Percentiles rank a stretch among this genome's conserved stretches.
Evolutionary conservation across 2,888 invertebrate genomes (phyloP).

Genomic region (Thymelicus lineola): DNA sequence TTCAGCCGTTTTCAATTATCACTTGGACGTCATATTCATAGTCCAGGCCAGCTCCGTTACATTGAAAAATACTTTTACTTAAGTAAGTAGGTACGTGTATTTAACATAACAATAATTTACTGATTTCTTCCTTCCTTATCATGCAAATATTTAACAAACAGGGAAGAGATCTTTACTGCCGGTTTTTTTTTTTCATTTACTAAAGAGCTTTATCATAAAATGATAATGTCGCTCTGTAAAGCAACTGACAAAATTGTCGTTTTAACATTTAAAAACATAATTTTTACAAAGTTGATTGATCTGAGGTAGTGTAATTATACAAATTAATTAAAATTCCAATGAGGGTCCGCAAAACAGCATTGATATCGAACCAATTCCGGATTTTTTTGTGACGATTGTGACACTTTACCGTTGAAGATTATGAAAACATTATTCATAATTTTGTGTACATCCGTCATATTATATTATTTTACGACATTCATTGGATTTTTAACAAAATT

Average conservation of each 20-base stretch:
- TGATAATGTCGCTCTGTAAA: too few relatives aligned
- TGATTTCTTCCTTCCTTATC: not conserved
- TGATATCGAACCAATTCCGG: too few relatives aligned
- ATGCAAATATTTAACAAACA: not conserved
- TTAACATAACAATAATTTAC: not conserved
- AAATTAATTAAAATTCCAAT: too few relatives aligned
- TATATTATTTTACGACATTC: not conserved
- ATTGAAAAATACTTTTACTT: not conserved
- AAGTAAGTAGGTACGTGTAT: not conserved
- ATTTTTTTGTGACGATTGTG: not conserved
- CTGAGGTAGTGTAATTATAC: too few relatives aligned
- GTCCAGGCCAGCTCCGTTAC: conserved; percentile 41
- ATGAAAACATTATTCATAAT: not conserved
- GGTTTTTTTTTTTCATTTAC: too few relatives aligned
- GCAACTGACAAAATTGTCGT: too few relatives aligned
- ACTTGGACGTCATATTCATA: conserved; percentile 67
- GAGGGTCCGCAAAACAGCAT: too few relatives aligned
- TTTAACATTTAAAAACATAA: too few relatives aligned
- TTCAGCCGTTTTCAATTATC: conserved; percentile 76
- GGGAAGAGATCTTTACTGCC: not conserved
- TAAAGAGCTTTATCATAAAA: too few relatives aligned
- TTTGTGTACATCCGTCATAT: not conserved
- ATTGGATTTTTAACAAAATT: too few relatives aligned
- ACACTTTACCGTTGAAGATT: not conserved
- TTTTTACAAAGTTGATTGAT: too few relatives aligned